Evolutionary conservation across 2,113 vertebrate species (phyloP).

Genomic region (Eublepharis macularius): DNA sequence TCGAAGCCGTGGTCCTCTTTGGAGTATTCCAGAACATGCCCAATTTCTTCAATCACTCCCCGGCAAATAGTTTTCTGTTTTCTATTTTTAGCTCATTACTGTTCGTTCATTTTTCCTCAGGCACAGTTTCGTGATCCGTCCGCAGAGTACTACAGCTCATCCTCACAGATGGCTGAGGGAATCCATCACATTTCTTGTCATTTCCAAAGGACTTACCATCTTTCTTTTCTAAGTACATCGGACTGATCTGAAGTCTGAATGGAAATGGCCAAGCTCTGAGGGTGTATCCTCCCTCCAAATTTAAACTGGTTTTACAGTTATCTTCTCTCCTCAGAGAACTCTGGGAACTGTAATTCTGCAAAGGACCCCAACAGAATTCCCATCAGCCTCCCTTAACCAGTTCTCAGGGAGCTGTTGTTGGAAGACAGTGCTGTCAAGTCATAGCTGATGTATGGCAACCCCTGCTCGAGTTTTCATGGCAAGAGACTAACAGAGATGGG

Average conservation of each 20-base stretch:
- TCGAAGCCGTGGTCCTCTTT: neutral
- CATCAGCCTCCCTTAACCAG: neutral
- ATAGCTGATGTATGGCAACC: too few species aligned
- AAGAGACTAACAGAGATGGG: too few species aligned
- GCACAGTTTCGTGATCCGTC: neutral
- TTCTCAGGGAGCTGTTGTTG: neutral
- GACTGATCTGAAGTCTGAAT: neutral
- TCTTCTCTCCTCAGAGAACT: neutral
- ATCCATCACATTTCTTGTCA: neutral
- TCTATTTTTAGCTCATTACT: neutral
- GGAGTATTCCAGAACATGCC: neutral
- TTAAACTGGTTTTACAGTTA: neutral
- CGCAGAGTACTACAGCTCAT: neutral
- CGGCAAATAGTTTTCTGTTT: neutral
- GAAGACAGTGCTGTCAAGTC: too few species aligned
- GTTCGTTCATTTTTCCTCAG: neutral
- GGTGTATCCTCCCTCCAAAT: neutral
- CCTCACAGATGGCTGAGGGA: neutral
- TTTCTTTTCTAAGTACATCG: neutral
- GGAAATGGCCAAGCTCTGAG: neutral
- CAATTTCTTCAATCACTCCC: rapidly evolving
- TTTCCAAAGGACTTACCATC: neutral
- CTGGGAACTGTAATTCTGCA: neutral
- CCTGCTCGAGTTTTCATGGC: too few species aligned
- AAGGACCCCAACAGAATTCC: neutral